A percentile compares a stretch with the other conserved stretches of the same genome.
These are phyloP conservation scores for Manacus vitellinus DNA, from an alignment of 2,113 vertebrate genomes.

Conservation along the genomic window DNA sequence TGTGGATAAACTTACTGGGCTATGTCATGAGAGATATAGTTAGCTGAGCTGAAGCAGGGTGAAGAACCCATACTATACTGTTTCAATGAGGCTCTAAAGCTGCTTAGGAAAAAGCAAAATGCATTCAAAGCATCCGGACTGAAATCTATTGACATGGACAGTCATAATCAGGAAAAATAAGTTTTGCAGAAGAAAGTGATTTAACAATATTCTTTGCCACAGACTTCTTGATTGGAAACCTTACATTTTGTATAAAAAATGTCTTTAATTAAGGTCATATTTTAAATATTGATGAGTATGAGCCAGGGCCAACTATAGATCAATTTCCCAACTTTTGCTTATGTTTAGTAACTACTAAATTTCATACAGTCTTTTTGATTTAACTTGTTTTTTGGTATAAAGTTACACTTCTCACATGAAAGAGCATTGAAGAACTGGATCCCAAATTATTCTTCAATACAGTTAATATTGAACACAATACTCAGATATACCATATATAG, in stretches of 20 bases:
- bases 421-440: fast-evolving
- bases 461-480: not conserved
- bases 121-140: not conserved
- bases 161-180: not conserved
- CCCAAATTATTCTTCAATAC: not conserved
- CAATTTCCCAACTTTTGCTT: not conserved
- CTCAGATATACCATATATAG: too few relatives aligned
- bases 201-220: not conserved
- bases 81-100: not conserved
- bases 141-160: not conserved
- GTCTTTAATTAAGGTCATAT: not conserved
- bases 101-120: not conserved
- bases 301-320: fast-evolving
- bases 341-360: not conserved
- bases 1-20: not conserved
- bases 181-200: not conserved
- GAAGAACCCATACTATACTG: not conserved
- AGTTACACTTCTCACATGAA: not conserved
- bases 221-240: not conserved
- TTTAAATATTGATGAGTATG: not conserved
- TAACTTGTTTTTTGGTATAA: not conserved
- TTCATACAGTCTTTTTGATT: not conserved
- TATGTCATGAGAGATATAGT: not conserved
- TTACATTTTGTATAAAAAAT: not conserved
- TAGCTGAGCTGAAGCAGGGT: not conserved